Evolutionary conservation across 2,797 vertebrate species (phyloP).

Genomic region (Pangasius krempfi): DNA sequence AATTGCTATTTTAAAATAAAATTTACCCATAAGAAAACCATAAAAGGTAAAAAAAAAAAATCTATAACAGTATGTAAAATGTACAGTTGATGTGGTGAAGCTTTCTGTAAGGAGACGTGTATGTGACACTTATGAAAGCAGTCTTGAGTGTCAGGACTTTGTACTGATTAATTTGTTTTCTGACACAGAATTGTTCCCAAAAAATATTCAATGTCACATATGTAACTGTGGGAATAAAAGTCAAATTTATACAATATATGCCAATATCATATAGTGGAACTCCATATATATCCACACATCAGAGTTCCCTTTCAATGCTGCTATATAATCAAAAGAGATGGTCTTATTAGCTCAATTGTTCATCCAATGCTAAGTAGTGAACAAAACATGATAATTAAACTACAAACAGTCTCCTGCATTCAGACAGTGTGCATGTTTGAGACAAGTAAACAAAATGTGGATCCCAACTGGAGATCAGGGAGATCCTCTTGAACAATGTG

Average conservation of each 20-base stretch:
- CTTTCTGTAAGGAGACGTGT: not conserved
- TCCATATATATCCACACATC: too few relatives aligned
- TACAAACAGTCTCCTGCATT: not conserved
- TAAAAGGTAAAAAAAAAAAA: not conserved
- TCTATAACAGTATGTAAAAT: not conserved
- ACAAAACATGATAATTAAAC: not conserved
- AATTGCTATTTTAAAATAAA: not conserved
- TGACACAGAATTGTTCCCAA: not conserved
- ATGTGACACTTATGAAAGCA: not conserved
- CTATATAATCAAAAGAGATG: not conserved
- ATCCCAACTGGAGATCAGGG: slow-evolving; percentile 34
- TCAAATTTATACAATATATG: not conserved
- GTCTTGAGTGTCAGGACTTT: not conserved
- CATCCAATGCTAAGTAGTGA: not conserved
- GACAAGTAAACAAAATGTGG: slow-evolving; percentile 27
- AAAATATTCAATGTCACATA: not conserved
- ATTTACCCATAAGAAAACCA: not conserved
- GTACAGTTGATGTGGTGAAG: not conserved
- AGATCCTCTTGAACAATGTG: slow-evolving; percentile 44
- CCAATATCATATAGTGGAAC: not conserved
- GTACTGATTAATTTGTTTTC: not conserved
- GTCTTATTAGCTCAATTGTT: not conserved
- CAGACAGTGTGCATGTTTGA: not conserved
- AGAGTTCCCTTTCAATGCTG: too few relatives aligned
- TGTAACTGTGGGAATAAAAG: not conserved